Evolutionary conservation across 2,113 vertebrate species (phyloP).

Genomic region (Equus quagga): DNA sequence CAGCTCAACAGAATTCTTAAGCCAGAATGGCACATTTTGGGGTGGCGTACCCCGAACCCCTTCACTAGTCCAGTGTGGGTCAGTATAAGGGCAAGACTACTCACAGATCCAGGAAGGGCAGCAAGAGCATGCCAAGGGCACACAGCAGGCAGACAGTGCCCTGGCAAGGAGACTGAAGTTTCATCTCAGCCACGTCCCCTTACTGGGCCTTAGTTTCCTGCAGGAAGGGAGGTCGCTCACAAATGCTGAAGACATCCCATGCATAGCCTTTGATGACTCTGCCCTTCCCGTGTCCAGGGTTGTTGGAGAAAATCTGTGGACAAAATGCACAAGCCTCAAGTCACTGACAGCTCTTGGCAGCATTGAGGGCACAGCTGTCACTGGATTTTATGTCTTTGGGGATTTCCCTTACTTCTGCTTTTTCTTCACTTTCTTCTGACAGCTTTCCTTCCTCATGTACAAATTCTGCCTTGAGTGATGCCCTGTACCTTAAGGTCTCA

Average conservation of each 20-base stretch:
- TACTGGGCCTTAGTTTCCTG: neutral
- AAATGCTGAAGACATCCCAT: neutral
- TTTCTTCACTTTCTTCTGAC: neutral
- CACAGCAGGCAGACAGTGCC: too few relatives aligned
- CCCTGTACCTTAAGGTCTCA: neutral
- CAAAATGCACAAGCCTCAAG: too few relatives aligned
- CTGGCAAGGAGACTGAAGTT: neutral
- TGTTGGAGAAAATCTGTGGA: neutral
- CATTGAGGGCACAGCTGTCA: rapidly evolving
- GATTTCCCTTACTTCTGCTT: too few relatives aligned
- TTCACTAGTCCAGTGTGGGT: neutral
- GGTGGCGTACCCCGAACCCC: neutral
- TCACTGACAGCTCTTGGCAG: too few relatives aligned
- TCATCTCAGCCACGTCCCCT: neutral
- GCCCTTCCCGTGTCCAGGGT: neutral
- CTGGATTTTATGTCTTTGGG: rapidly evolving
- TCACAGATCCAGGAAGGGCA: neutral
- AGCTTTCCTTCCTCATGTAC: neutral
- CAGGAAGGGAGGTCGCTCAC: neutral
- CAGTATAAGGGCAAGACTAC: too few relatives aligned
- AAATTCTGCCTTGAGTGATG: neutral
- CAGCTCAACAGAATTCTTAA: neutral
- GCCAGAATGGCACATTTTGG: neutral
- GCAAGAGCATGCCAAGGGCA: neutral
- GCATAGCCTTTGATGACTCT: neutral